Conservation (phyloP, 2,888 invertebrate genomes). For the Tupiocoris notatus region DNA sequence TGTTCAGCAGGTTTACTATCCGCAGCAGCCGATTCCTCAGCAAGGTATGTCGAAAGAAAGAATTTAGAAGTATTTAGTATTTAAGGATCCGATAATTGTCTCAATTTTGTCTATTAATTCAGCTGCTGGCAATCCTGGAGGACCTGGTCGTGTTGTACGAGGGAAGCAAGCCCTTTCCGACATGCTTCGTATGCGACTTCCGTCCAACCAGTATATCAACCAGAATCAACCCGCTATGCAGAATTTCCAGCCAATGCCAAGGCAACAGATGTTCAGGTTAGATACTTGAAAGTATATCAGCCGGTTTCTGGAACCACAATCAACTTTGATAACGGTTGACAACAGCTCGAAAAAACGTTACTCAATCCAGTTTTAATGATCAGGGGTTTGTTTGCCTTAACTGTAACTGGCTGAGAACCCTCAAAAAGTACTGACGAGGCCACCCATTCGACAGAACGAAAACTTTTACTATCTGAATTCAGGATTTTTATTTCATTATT, state of each 20-base stretch:
- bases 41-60: no score
- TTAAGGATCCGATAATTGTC: not conserved
- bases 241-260: conserved; percentile 55
- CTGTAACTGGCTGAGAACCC: no score
- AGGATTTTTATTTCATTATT: no score
- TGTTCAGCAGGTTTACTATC: conserved; percentile 51
- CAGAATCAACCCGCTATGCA: conserved; percentile 50
- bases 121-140: conserved; percentile 33
- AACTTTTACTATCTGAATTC: no score
- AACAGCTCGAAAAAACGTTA: no score
- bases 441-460: no score
- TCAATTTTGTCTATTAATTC: not conserved
- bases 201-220: conserved; percentile 56
- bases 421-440: no score
- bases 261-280: conserved; percentile 56
- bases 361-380: no score
- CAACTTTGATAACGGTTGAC: no score
- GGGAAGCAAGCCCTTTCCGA: conserved; percentile 78
- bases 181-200: conserved; percentile 70
- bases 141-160: conserved; percentile 54
- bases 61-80: not conserved
- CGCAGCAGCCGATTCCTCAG: conserved; percentile 51
- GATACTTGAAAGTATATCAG: not conserved
- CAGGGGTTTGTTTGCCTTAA: no score
- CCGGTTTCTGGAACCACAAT: no score